Conservation (phyloP, 2,113 vertebrate genomes). For the Tychaedon coryphoeus region DNA sequence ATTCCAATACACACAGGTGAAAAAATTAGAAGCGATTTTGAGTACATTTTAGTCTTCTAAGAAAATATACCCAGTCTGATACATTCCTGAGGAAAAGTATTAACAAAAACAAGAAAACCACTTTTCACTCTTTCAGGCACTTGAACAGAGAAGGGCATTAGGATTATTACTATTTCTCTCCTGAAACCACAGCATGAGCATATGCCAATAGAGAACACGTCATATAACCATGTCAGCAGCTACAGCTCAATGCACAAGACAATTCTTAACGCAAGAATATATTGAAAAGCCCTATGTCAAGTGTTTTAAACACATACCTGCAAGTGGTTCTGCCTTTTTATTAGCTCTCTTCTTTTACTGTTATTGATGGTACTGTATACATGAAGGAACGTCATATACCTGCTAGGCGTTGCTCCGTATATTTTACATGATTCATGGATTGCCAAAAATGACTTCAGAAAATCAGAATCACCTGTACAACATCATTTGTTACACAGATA, state of each 20-base stretch:
- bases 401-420: slow-evolving; percentile 88
- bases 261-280: background rate
- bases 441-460: slow-evolving; percentile 86
- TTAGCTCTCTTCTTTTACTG: slow-evolving; percentile 86
- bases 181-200: background rate
- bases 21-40: too few relatives aligned
- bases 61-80: too few relatives aligned
- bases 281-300: background rate
- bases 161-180: background rate
- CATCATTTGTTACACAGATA: slow-evolving; percentile 1
- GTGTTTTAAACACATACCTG: slow-evolving; percentile 77
- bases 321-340: slow-evolving; percentile 89
- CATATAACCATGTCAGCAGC: background rate
- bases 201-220: background rate
- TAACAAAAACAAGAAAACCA: background rate
- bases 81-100: too few relatives aligned
- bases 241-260: background rate
- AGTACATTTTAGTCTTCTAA: too few relatives aligned
- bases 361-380: slow-evolving; percentile 83
- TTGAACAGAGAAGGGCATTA: background rate
- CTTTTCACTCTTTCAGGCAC: background rate
- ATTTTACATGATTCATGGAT: slow-evolving; percentile 91
- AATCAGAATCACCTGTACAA: slow-evolving; percentile 75
- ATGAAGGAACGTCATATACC: slow-evolving; percentile 89
- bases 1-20: too few relatives aligned